Conservation (phyloP, 2,888 invertebrate species). For the Parnassius smintheus region DNA sequence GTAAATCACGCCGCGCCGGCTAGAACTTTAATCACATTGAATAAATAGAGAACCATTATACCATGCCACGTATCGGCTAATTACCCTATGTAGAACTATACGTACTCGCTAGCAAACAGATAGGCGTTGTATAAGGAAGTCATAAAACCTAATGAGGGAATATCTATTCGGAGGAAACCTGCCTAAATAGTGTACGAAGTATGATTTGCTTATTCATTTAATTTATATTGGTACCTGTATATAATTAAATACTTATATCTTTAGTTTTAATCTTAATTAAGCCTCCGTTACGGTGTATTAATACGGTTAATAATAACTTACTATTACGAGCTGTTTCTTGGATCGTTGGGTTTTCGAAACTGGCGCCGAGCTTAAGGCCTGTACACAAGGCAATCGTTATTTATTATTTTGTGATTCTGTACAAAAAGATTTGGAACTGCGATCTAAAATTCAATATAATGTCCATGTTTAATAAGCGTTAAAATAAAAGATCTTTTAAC, state of each 20-base stretch:
- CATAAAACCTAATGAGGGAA: constrained; percentile 17
- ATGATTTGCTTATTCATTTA: constrained; percentile 33
- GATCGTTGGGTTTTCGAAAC: constrained; percentile 56
- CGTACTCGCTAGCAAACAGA: background rate
- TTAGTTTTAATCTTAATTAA: constrained; percentile 60
- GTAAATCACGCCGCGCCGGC: no score
- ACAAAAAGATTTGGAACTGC: no score
- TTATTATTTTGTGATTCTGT: no score
- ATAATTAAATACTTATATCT: constrained; percentile 41
- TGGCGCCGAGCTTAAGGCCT: constrained; percentile 39
- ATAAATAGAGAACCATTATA: no score
- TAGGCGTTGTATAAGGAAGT: constrained; percentile 17
- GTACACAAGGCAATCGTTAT: constrained; percentile 26
- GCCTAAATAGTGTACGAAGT: constrained; percentile 19
- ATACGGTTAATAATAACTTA: constrained; percentile 56
- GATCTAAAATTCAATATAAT: no score
- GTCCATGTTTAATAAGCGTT: no score
- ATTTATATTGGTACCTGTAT: constrained; percentile 30
- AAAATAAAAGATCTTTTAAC: no score
- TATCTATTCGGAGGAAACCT: constrained; percentile 1
- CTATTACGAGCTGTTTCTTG: constrained; percentile 56
- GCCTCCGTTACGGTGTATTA: constrained; percentile 63
- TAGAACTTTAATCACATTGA: no score
- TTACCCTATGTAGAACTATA: background rate
- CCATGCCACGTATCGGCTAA: background rate